Percentiles rank a stretch among this genome's conserved stretches.
phyloP scores from a whole-genome alignment of 2,113 vertebrate genomes.

The Bubalus kerabau region DNA sequence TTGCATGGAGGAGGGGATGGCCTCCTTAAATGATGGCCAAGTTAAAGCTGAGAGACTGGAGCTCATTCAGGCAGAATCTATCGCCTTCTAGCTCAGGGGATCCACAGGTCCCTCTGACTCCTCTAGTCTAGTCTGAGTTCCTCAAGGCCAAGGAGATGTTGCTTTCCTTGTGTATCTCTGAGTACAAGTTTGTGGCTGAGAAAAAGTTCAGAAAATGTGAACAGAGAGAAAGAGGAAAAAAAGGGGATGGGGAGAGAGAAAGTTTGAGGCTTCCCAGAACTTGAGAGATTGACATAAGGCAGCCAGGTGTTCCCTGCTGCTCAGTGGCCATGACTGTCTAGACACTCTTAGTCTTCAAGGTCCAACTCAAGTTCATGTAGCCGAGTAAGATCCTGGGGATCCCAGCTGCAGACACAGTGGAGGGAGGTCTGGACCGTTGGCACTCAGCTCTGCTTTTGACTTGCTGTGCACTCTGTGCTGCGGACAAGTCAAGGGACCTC shows the following conservation, averaged over 20 bases:
- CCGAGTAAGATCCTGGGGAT: neutral
- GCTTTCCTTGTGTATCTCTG: neutral
- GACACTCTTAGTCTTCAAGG: neutral
- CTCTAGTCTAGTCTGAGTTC: neutral
- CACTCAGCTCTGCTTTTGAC: neutral
- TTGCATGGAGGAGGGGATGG: neutral
- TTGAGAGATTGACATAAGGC: neutral
- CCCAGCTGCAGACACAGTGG: neutral
- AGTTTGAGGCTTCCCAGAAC: neutral
- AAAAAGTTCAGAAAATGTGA: neutral
- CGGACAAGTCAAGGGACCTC: neutral
- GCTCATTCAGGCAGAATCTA: neutral
- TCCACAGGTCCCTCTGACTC: neutral
- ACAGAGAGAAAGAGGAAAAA: no score
- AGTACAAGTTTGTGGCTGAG: neutral
- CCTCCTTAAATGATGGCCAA: neutral
- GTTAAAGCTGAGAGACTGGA: neutral
- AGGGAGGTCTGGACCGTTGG: neutral
- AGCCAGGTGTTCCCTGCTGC: neutral
- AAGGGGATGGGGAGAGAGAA: accelerated
- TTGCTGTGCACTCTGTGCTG: neutral
- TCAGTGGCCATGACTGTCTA: neutral
- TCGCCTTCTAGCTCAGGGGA: accelerated
- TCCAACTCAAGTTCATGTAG: neutral
- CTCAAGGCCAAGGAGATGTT: accelerated